A percentile compares a stretch with the other conserved stretches of the same genome.
Evolutionary conservation across 2,113 vertebrate genomes (phyloP).

Genomic region (Eptesicus fuscus): DNA sequence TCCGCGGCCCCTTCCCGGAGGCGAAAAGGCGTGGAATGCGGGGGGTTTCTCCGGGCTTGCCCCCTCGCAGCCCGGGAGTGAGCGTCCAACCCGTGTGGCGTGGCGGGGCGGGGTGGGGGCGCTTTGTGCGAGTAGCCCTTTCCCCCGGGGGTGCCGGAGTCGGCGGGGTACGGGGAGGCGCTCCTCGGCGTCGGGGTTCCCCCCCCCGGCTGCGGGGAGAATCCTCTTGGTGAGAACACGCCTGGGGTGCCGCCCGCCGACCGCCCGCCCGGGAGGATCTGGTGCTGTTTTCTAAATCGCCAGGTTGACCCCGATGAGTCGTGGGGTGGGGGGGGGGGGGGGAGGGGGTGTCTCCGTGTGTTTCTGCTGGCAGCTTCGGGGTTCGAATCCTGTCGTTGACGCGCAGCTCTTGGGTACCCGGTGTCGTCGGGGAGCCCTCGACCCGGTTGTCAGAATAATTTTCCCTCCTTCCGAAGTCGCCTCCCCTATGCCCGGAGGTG

Average conservation of each 20-base stretch:
- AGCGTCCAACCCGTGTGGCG: neutral
- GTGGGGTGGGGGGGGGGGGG: constrained; percentile 48
- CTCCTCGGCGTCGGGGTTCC: neutral
- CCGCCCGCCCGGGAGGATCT: neutral
- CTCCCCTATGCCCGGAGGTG: neutral
- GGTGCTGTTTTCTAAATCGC: neutral
- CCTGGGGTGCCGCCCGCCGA: neutral
- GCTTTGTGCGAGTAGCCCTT: neutral
- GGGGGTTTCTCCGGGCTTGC: neutral
- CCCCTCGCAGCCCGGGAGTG: neutral
- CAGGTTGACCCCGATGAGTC: neutral
- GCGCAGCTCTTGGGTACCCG: neutral
- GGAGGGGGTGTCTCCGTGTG: neutral
- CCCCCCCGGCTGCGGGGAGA: neutral
- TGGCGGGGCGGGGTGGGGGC: constrained; percentile 12
- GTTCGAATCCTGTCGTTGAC: neutral
- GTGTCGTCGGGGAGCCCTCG: neutral
- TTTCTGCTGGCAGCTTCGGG: neutral
- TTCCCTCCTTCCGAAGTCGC: neutral
- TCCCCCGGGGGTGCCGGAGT: neutral
- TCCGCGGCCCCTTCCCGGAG: neutral
- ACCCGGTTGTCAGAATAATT: neutral
- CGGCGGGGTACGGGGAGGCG: neutral
- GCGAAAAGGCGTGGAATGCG: neutral
- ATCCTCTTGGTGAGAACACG: neutral